These are phyloP conservation scores for Hylaeus volcanicus DNA, from an alignment of 1,140 invertebrate species.

Conservation along the genomic window DNA sequence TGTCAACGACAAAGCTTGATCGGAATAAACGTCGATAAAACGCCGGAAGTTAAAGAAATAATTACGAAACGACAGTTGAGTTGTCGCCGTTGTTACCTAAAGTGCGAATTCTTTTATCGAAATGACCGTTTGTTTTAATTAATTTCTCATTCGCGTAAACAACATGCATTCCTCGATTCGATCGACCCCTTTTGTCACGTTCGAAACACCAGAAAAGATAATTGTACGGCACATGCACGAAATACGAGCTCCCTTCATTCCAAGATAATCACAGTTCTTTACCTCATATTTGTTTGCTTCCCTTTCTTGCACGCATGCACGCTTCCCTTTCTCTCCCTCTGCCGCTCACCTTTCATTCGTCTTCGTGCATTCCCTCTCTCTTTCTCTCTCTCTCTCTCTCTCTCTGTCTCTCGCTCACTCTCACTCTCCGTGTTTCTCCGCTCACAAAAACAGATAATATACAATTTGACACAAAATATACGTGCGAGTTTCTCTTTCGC, in stretches of 20 bases:
- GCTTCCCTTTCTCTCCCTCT: not conserved
- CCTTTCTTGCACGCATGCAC: slow-evolving; percentile 16
- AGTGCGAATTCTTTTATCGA: not conserved
- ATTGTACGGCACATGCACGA: slow-evolving; percentile 31
- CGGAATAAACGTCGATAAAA: not conserved
- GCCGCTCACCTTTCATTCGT: not conserved
- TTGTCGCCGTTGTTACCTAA: not conserved
- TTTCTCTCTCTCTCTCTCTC: not conserved
- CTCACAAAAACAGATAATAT: slow-evolving; percentile 47
- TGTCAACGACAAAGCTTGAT: no score
- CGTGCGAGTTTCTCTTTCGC: slow-evolving; percentile 12
- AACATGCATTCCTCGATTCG: not conserved
- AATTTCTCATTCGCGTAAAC: not conserved
- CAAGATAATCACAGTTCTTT: slow-evolving; percentile 66
- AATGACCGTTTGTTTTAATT: not conserved
- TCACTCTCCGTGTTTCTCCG: not conserved
- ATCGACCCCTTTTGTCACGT: slow-evolving; percentile 4
- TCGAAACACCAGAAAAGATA: slow-evolving; percentile 45
- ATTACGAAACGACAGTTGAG: not conserved
- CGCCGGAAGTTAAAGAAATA: not conserved
- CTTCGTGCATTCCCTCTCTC: not conserved
- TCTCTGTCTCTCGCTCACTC: not conserved
- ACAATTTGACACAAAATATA: slow-evolving; percentile 51
- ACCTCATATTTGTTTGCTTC: slow-evolving; percentile 45
- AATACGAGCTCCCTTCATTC: slow-evolving; percentile 32